Evolutionary conservation across 2,113 vertebrate genomes (phyloP).

Genomic region (Eulacestoma nigropectus): DNA sequence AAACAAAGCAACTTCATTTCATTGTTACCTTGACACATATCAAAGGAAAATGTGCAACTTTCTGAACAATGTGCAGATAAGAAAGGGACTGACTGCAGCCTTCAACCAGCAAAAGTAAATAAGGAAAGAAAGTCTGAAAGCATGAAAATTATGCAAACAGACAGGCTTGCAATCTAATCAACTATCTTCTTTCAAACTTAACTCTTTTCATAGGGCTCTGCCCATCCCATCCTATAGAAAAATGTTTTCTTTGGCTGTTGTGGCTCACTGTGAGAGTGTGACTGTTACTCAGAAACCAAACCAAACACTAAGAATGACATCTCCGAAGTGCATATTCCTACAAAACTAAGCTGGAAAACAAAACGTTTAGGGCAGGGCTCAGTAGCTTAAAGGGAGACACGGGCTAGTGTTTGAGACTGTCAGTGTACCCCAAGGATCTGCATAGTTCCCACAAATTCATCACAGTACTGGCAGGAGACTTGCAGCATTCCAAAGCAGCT

Average conservation of each 20-base stretch:
- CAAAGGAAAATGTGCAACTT: fast-evolving
- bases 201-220: background rate
- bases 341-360: background rate
- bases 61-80: background rate
- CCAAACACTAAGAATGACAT: background rate
- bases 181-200: background rate
- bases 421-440: background rate
- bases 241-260: background rate
- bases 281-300: background rate
- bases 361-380: background rate
- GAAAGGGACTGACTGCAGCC: background rate
- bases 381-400: background rate
- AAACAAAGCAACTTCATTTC: background rate
- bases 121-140: background rate
- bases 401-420: background rate
- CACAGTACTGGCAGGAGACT: background rate
- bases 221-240: background rate
- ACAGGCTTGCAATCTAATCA: background rate
- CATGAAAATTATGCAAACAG: background rate
- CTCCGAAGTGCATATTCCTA: background rate
- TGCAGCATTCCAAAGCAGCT: background rate
- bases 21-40: background rate
- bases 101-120: background rate
- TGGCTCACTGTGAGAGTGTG: background rate
- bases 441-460: background rate